Evolutionary conservation across 2,113 vertebrate genomes (phyloP).

Genomic region (Puffinus mauretanicus): DNA sequence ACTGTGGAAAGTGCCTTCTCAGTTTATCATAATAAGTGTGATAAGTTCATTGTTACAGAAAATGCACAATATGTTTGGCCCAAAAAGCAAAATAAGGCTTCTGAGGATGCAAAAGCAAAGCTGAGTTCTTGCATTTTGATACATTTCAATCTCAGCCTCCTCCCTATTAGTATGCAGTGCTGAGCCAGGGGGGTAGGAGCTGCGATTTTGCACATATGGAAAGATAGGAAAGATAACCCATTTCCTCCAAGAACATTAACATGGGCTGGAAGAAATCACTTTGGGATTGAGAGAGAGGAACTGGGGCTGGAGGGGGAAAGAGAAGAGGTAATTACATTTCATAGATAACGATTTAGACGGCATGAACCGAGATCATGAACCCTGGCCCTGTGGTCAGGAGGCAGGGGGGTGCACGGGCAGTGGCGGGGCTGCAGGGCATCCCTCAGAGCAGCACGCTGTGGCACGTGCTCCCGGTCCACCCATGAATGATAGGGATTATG

Average conservation of each 20-base stretch:
- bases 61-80: slow-evolving; percentile 47
- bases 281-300: background rate
- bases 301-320: background rate
- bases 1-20: slow-evolving; percentile 29
- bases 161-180: slow-evolving; percentile 32
- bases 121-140: slow-evolving; percentile 35
- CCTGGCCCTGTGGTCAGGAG: background rate
- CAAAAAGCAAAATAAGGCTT: slow-evolving; percentile 40
- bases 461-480: background rate
- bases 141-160: slow-evolving; percentile 24
- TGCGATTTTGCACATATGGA: slow-evolving; percentile 18
- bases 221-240: slow-evolving; percentile 22
- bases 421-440: background rate
- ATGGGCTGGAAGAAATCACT: background rate
- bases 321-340: background rate
- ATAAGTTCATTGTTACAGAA: slow-evolving; percentile 58
- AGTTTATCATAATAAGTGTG: slow-evolving; percentile 33
- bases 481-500: fast-evolving
- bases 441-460: background rate
- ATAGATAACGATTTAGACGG: background rate
- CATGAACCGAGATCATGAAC: fast-evolving
- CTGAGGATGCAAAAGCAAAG: slow-evolving; percentile 26
- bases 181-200: slow-evolving; percentile 16
- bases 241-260: slow-evolving; percentile 13
- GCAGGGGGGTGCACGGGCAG: background rate